These are phyloP conservation scores for Amblyraja radiata DNA, from an alignment of 2,797 vertebrate species.

Conservation along the genomic window DNA sequence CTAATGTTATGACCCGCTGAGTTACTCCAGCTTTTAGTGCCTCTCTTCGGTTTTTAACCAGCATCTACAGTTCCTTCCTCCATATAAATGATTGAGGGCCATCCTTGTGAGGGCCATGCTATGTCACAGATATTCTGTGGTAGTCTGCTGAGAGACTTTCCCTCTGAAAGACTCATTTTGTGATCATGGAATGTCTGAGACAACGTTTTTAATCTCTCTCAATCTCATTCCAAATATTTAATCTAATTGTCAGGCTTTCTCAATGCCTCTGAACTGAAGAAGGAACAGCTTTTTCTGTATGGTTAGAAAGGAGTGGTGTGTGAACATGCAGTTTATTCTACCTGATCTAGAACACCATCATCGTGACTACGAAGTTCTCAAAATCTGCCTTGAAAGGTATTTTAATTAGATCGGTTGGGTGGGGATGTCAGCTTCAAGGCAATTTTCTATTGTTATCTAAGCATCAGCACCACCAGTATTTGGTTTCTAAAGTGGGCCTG, in stretches of 20 bases:
- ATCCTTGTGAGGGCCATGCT: slow-evolving; percentile 40
- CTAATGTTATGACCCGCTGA: not conserved
- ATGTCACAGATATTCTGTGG: slow-evolving; percentile 33
- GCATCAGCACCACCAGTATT: not conserved
- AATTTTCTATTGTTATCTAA: not conserved
- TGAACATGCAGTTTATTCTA: not conserved
- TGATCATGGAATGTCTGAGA: not conserved
- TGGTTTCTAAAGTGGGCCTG: too few species aligned
- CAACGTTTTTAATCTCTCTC: not conserved
- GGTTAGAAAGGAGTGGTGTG: not conserved
- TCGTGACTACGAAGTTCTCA: not conserved
- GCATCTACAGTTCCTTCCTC: too few species aligned
- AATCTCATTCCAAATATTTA: not conserved
- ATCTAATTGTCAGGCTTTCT: not conserved
- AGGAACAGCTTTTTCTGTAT: not conserved
- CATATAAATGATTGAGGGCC: slow-evolving; percentile 27
- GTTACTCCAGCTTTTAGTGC: too few species aligned
- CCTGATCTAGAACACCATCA: not conserved
- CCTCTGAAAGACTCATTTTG: slow-evolving; percentile 39
- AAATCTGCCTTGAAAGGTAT: not conserved
- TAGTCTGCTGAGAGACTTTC: slow-evolving; percentile 39
- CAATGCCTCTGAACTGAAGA: not conserved
- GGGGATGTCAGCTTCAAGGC: not conserved
- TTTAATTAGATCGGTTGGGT: not conserved
- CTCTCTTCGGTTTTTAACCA: too few species aligned